Evolutionary conservation across 1,140 invertebrate genomes (phyloP), one percentile per base, ranked within the genome.

Genomic region (Akabosia matsudoensis): DNA sequence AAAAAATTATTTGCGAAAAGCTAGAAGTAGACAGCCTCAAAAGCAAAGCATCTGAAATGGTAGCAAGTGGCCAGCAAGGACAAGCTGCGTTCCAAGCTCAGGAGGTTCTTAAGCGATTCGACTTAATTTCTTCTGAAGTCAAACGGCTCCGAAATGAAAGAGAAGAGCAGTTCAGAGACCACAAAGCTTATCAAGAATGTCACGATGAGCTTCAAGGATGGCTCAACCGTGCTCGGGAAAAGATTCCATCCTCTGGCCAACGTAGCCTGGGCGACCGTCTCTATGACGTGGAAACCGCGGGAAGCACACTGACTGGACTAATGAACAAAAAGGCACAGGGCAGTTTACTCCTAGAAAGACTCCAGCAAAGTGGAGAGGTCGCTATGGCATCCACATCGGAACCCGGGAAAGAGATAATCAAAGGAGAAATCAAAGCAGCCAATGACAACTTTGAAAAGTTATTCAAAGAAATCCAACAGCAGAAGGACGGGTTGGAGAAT

Each of bases 321-420:
- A 85, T 96, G 7, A 95, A 95, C 79, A 95, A 96, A 82, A 92
- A 95, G 86, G 92, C 94, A 33, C 93, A 96, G 87, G 95, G 94
- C 18, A 93, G 95, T 84, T 84, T 96, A 0, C 86, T 96, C 51
- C 88, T 96, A 16, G 94, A 96, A 83, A 91, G 94, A 83, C 86
- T 96, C 24, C 90, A 93, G 79, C 92, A 94, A 81, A 92, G 91
- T 33, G 93, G 93, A 14, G 90, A 95, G 84, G 93, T 95, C 31
- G 91, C 93, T n/a, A 86, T 93, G 75, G 91, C 92, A 3, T 92
- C 91, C 79, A 95, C 93, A 0, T 95, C 92, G 67, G 85, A 87
- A 16, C 87, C 90, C 77, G 94, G 94, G 22, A 92, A 95, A 84
- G 89, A 90, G 78, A 87, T 90, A 51, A 94, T 96, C 80, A 89